Base-by-base conservation (phyloP, 2,888 invertebrate genomes). In the Chrysotoxum bicinctum region DNA sequence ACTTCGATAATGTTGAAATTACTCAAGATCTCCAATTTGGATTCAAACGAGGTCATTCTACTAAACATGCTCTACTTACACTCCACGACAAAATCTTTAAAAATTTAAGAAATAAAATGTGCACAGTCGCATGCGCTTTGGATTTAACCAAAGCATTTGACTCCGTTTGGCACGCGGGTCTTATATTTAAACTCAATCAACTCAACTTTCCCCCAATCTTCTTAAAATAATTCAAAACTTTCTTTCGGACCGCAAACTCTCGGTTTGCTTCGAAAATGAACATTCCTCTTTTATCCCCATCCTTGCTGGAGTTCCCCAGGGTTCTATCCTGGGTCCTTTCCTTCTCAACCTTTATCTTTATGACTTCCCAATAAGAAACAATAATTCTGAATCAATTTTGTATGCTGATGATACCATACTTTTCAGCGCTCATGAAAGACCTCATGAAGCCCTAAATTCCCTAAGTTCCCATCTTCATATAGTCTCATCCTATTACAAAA, bases 381-480 rank as follows among this genome's bases (percentile, higher is more conserved):
- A 45, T 6, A 6, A 40, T 14, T 43, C 43, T 1, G 19, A 30
- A 4, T 16, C 54, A 3, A 30, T 54, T 3, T 19, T 45, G 5
- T 58, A 32, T n/a, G 56, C 70, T 0, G 45, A 60, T 8, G 48
- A 60, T 9, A 72, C 72, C 1, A 48, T 60, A 7, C 5, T 60
- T 4, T 60, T 48, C 7, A 16, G 48, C 12, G n/a, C 23, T 5
- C 35, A 58, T 10, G 35, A 72, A 14, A 37, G 48, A 37, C 58
- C 50, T 1, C 60, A 72, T 3, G 45, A 16, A 1, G 62, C 50
- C 3, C 50, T 73, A 0, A 2, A 30, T 6, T 19, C 35, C 4
- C 14, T 72, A 1, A 60, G 23, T 50, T 16, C 16, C 3, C 60
- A 72, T 12, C 50, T 60, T 10, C 16, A 50, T 14, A 2, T 12